Percentiles rank a stretch among this genome's conserved stretches.
Conservation (phyloP, 2,797 vertebrate genomes). For the Karalla daura region DNA sequence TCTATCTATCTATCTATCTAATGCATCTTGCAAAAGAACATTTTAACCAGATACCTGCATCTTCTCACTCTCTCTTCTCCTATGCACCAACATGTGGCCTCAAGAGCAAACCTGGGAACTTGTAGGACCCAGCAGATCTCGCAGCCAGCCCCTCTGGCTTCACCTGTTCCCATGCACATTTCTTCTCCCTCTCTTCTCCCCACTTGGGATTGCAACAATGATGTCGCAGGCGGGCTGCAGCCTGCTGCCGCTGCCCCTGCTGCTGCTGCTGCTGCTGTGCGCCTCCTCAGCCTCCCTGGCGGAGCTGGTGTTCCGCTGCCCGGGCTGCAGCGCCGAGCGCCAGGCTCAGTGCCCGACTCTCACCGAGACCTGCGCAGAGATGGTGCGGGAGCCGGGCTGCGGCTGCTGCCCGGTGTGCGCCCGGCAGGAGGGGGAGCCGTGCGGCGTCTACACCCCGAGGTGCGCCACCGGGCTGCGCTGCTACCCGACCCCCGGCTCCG, state of each 20-base stretch:
- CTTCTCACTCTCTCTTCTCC: not conserved
- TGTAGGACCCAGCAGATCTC: constrained; percentile 83
- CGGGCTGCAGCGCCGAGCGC: constrained; percentile 87
- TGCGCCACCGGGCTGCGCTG: constrained; percentile 92
- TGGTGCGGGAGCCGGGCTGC: constrained; percentile 95
- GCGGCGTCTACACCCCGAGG: constrained; percentile 95
- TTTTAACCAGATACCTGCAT: not conserved
- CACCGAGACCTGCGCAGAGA: constrained; percentile 87
- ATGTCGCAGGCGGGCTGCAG: constrained; percentile 71
- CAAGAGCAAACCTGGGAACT: constrained; percentile 69
- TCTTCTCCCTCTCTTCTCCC: constrained; percentile 45
- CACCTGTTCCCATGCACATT: constrained; percentile 80
- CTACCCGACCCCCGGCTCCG: constrained; percentile 92
- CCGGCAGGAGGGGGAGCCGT: constrained; percentile 89
- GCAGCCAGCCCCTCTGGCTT: constrained; percentile 71
- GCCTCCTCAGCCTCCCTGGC: constrained; percentile 78
- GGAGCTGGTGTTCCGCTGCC: constrained; percentile 91
- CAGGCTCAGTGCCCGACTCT: constrained; percentile 86
- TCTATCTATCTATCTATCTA: too few relatives aligned
- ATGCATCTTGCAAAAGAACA: not conserved
- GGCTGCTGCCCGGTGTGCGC: constrained; percentile 96
- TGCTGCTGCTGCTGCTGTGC: too few relatives aligned
- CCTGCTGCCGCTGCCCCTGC: constrained; percentile 80
- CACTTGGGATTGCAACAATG: constrained; percentile 76
- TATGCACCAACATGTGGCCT: constrained; percentile 47